phyloP scores from a whole-genome alignment of 2,888 invertebrate species.

The Chamaedrilus cognettii region DNA sequence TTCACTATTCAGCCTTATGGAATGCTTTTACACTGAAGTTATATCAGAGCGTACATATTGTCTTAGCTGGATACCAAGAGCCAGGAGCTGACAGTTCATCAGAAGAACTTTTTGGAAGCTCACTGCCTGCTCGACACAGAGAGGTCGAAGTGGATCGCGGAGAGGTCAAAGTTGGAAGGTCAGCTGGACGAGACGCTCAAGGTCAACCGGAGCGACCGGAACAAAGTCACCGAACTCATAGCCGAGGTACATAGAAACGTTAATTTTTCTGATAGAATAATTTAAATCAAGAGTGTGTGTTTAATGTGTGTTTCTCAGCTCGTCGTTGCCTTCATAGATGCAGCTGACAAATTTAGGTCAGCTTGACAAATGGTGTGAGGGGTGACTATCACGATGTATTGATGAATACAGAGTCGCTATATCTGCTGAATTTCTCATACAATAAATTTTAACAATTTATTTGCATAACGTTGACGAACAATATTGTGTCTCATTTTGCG shows the following conservation, averaged over 20 bases:
- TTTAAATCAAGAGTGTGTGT: not conserved
- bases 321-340: too few relatives aligned
- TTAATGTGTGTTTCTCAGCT: not conserved
- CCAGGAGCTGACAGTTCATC: not conserved
- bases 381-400: too few relatives aligned
- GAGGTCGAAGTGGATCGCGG: constrained; percentile 1
- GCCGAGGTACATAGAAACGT: constrained; percentile 9
- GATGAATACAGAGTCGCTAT: too few relatives aligned
- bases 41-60: not conserved
- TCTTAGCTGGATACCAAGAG: constrained; percentile 17
- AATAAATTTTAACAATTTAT: too few relatives aligned
- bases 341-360: too few relatives aligned
- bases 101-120: constrained; percentile 11
- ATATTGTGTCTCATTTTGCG: not conserved
- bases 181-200: not conserved
- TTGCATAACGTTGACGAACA: not conserved
- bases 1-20: too few relatives aligned
- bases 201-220: not conserved
- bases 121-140: constrained; percentile 10
- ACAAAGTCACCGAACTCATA: constrained; percentile 8
- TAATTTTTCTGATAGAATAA: not conserved
- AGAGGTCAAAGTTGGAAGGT: constrained; percentile 14
- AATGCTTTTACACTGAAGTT: not conserved
- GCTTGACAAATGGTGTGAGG: too few relatives aligned
- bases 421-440: too few relatives aligned